Evolutionary conservation across 2,113 vertebrate genomes (phyloP).

Genomic region (Xiphophorus hellerii): DNA sequence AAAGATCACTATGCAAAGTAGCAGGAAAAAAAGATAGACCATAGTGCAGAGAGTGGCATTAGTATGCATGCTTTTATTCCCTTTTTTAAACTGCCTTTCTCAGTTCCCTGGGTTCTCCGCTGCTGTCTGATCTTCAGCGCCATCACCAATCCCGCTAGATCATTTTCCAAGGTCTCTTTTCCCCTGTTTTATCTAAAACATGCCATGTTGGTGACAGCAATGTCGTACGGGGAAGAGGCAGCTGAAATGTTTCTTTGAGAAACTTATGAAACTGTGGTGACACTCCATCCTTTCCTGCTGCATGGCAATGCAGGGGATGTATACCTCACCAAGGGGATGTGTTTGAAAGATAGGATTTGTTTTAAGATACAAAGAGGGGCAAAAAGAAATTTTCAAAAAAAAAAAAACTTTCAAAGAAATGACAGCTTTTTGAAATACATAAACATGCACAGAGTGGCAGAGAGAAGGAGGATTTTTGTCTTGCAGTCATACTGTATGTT

Average conservation of each 20-base stretch:
- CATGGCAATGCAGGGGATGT: slow-evolving; percentile 25
- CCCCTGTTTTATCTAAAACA: slow-evolving; percentile 59
- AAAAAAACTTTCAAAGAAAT: slow-evolving; percentile 47
- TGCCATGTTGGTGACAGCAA: slow-evolving; percentile 49
- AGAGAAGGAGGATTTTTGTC: slow-evolving; percentile 41
- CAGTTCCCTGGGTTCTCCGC: slow-evolving; percentile 36
- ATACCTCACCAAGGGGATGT: slow-evolving; percentile 23
- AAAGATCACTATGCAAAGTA: slow-evolving; percentile 38
- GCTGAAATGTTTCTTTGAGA: slow-evolving; percentile 39
- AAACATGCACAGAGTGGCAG: not conserved
- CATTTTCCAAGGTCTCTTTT: slow-evolving; percentile 49
- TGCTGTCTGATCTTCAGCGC: slow-evolving; percentile 47
- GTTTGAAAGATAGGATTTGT: slow-evolving; percentile 46
- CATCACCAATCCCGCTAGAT: slow-evolving; percentile 44
- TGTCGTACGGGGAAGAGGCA: slow-evolving; percentile 30
- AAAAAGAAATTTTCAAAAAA: slow-evolving; percentile 4
- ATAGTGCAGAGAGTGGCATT: slow-evolving; percentile 60
- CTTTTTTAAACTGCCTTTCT: slow-evolving; percentile 27
- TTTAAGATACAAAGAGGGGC: slow-evolving; percentile 23
- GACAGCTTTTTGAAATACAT: slow-evolving; percentile 38
- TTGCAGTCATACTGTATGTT: slow-evolving; percentile 22
- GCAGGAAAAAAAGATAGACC: slow-evolving; percentile 47
- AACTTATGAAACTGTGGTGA: slow-evolving; percentile 40
- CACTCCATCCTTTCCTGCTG: slow-evolving; percentile 42
- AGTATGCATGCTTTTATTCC: slow-evolving; percentile 56